Conservation (phyloP, 2,797 vertebrate species). For the Acipenser ruthenus region DNA sequence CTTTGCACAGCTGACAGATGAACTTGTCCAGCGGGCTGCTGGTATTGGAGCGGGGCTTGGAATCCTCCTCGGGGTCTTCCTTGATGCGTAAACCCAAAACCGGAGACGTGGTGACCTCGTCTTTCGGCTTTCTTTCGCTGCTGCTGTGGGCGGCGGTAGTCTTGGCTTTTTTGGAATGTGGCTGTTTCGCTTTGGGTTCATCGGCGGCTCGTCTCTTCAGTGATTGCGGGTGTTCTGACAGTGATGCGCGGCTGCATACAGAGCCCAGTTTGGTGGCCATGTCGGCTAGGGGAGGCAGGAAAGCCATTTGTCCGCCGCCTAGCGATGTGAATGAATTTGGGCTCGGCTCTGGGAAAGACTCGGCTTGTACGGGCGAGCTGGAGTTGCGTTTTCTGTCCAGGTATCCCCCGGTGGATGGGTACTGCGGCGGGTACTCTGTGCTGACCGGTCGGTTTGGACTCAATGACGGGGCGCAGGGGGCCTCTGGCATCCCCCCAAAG, state of each 20-base stretch:
- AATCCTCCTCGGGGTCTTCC: conserved; percentile 23
- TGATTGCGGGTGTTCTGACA: neutral
- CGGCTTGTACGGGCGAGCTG: conserved; percentile 21
- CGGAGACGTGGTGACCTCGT: conserved; percentile 39
- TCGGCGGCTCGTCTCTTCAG: conserved; percentile 22
- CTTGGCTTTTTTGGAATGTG: conserved; percentile 27
- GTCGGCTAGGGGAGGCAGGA: conserved; percentile 27
- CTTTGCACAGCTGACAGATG: conserved; percentile 47
- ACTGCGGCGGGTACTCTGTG: conserved; percentile 17
- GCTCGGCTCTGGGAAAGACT: conserved; percentile 29
- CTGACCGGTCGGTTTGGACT: conserved; percentile 30
- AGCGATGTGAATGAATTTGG: conserved; percentile 20
- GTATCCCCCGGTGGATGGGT: conserved; percentile 11
- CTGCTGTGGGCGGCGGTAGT: conserved; percentile 4
- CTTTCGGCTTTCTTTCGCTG: conserved; percentile 25
- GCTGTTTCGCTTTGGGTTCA: conserved; percentile 20
- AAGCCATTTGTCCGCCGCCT: conserved; percentile 23
- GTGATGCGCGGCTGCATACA: conserved; percentile 3
- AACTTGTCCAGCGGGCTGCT: conserved; percentile 39
- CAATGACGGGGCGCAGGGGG: conserved; percentile 23
- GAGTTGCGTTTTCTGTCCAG: conserved; percentile 23
- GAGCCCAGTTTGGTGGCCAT: conserved; percentile 29
- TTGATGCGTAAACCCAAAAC: conserved; percentile 38
- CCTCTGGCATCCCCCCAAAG: conserved; percentile 31
- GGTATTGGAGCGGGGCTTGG: conserved; percentile 4